Evolutionary conservation across 1,140 invertebrate genomes (phyloP).

Genomic region (Aphelenchoides besseyi): DNA sequence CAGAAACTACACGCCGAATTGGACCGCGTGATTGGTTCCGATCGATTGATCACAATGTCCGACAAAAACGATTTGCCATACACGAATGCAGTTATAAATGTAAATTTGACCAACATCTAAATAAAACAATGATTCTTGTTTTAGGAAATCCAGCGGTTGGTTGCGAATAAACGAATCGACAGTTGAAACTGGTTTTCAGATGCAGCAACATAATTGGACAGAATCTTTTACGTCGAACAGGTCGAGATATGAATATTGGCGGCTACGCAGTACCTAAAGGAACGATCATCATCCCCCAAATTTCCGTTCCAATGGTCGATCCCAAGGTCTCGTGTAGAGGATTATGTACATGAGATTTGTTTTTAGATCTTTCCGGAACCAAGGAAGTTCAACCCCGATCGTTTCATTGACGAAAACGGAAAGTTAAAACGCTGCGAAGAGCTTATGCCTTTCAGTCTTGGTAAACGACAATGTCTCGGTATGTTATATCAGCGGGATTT

Average conservation of each 20-base stretch:
- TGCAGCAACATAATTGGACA: constrained; percentile 15
- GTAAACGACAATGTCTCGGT: background rate
- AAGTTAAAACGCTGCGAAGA: constrained; percentile 9
- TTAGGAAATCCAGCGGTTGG: background rate
- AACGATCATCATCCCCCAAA: constrained; percentile 25
- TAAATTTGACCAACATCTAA: constrained; percentile 4
- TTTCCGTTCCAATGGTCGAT: constrained; percentile 9
- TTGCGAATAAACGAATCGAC: background rate
- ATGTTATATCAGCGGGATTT: background rate
- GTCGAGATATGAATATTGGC: background rate
- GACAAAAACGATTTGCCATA: constrained; percentile 23
- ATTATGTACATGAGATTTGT: background rate
- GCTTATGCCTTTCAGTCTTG: background rate
- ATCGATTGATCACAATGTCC: background rate
- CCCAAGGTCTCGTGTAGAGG: constrained; percentile 3
- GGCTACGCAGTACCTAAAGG: constrained; percentile 13
- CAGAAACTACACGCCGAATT: constrained; percentile 36
- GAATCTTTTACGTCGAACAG: background rate
- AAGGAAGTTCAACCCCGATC: constrained; percentile 51
- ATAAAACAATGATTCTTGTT: background rate
- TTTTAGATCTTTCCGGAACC: constrained; percentile 49
- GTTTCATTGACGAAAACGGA: constrained; percentile 45
- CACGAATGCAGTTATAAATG: constrained; percentile 11
- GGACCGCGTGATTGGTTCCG: constrained; percentile 29
- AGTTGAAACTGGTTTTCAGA: background rate